These are phyloP conservation scores for Exephanes ischioxanthus DNA, from an alignment of 2,888 invertebrate species.

Conservation along the genomic window DNA sequence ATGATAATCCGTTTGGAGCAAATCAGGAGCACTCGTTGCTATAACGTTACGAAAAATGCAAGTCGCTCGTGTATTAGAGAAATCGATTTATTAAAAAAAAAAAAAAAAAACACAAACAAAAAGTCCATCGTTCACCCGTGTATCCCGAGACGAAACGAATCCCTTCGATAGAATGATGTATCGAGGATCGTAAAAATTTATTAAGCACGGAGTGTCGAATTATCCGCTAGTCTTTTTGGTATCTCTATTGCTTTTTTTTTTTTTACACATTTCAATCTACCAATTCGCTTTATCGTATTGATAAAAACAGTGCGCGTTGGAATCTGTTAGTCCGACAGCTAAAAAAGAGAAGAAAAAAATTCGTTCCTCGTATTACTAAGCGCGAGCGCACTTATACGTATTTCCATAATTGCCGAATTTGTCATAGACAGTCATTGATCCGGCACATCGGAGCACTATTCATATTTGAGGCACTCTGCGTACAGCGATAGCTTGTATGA, in stretches of 20 bases:
- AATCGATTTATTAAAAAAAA: conserved; percentile 31
- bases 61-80: conserved; percentile 40
- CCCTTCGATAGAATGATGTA: conserved; percentile 22
- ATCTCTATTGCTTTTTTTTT: conserved; percentile 39
- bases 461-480: conserved; percentile 83
- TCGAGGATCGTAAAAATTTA: conserved; percentile 23
- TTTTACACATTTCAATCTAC: background rate
- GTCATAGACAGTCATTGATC: conserved; percentile 15
- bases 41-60: background rate
- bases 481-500: conserved; percentile 82
- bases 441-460: conserved; percentile 35
- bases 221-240: conserved; percentile 55
- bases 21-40: background rate
- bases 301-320: conserved; percentile 55
- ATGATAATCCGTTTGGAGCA: background rate
- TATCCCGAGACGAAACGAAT: conserved; percentile 29
- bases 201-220: conserved; percentile 24
- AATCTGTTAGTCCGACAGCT: conserved; percentile 19
- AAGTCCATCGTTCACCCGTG: conserved; percentile 13
- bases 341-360: conserved; percentile 21
- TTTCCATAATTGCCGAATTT: conserved; percentile 33
- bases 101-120: background rate
- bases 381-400: conserved; percentile 35
- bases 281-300: conserved; percentile 49
- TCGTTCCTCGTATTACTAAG: conserved; percentile 11